phyloP scores from a whole-genome alignment of 2,888 invertebrate genomes.

The Cremastinae sp. region DNA sequence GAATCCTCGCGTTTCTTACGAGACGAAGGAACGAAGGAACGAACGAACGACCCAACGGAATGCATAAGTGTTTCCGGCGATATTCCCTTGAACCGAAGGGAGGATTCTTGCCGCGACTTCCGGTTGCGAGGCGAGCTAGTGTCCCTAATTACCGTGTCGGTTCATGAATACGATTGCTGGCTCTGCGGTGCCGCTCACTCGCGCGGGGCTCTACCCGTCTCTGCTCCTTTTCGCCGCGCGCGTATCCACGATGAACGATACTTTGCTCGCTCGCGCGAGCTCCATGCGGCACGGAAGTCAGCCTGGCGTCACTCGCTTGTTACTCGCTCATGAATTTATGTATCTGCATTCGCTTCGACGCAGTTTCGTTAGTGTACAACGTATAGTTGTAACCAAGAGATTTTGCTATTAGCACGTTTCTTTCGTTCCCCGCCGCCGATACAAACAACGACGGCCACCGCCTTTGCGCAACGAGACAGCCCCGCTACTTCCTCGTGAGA shows the following conservation, averaged over 20 bases:
- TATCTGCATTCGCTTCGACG: slow-evolving; percentile 79
- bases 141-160: slow-evolving; percentile 81
- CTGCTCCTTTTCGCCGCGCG: slow-evolving; percentile 32
- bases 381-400: slow-evolving; percentile 46
- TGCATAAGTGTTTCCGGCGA: slow-evolving; percentile 80
- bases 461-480: background rate
- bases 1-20: slow-evolving; percentile 72
- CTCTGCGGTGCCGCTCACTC: slow-evolving; percentile 51
- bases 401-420: slow-evolving; percentile 9
- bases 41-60: slow-evolving; percentile 76
- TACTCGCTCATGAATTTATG: slow-evolving; percentile 80
- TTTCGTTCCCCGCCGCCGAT: slow-evolving; percentile 27
- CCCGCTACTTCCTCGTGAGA: no score
- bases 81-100: slow-evolving; percentile 74
- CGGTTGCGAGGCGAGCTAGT: slow-evolving; percentile 79
- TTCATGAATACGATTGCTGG: slow-evolving; percentile 80
- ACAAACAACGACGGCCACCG: background rate
- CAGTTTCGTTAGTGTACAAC: slow-evolving; percentile 67
- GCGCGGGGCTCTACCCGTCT: slow-evolving; percentile 54
- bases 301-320: slow-evolving; percentile 80
- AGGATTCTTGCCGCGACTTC: slow-evolving; percentile 80
- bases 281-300: slow-evolving; percentile 78
- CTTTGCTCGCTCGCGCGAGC: slow-evolving; percentile 20
- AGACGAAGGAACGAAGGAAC: slow-evolving; percentile 54
- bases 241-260: slow-evolving; percentile 5